A percentile compares a stretch with the other conserved stretches of the same genome.
These are phyloP conservation scores for Podarcis siculus DNA, from an alignment of 2,797 vertebrate species.

Conservation along the genomic window DNA sequence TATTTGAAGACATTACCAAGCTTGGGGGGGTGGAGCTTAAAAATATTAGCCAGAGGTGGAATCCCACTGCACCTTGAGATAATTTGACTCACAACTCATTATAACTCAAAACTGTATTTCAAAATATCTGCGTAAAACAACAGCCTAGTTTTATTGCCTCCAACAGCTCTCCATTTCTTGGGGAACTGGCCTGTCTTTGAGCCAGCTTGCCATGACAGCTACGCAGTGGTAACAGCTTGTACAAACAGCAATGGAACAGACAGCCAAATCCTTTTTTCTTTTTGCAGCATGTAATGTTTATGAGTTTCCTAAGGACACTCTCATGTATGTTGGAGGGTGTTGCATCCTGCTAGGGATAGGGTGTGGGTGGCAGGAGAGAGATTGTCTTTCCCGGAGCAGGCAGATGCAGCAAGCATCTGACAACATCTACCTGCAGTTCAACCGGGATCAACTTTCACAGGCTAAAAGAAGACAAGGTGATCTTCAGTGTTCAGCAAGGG, in stretches of 20 bases:
- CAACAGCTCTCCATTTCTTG: not conserved
- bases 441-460: constrained; percentile 20
- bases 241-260: not conserved
- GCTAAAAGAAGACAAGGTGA: constrained; percentile 29
- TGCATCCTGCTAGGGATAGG: not conserved
- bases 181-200: not conserved
- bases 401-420: constrained; percentile 58
- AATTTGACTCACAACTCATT: not conserved
- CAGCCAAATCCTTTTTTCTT: too few relatives aligned
- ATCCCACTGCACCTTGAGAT: not conserved
- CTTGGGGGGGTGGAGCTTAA: not conserved
- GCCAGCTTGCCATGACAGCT: not conserved
- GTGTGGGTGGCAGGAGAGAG: constrained; percentile 7
- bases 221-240: not conserved
- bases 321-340: not conserved
- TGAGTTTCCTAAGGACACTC: not conserved
- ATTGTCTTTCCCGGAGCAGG: not conserved
- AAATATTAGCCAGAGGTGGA: not conserved
- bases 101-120: not conserved
- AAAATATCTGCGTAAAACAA: not conserved
- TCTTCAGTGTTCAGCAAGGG: constrained; percentile 34
- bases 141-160: not conserved
- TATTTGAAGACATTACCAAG: not conserved
- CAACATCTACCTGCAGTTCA: constrained; percentile 43
- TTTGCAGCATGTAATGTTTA: accelerated